Conservation (phyloP, 2,888 invertebrate genomes). For the Desoria tigrina region DNA sequence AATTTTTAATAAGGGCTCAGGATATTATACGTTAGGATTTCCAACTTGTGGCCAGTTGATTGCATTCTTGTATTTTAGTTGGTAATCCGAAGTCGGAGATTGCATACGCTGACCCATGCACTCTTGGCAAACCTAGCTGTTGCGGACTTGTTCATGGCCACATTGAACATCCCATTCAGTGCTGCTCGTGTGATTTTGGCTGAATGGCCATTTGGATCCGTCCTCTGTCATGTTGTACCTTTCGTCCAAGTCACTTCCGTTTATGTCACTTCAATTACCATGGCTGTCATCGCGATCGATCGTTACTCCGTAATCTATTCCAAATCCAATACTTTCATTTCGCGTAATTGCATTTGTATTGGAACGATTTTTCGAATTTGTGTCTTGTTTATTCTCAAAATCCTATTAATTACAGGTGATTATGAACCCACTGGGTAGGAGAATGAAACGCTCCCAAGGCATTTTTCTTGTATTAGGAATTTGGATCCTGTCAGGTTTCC, state of each 20-base stretch:
- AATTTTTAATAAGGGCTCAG: too few species aligned
- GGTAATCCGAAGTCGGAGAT: slow-evolving; percentile 60
- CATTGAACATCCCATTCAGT: slow-evolving; percentile 59
- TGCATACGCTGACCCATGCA: slow-evolving; percentile 63
- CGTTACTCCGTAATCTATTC: slow-evolving; percentile 56
- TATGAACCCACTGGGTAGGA: slow-evolving; percentile 57
- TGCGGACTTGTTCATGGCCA: slow-evolving; percentile 56
- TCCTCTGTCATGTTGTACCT: slow-evolving; percentile 58
- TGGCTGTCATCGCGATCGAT: slow-evolving; percentile 59
- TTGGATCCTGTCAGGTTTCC: slow-evolving; percentile 56
- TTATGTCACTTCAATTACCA: slow-evolving; percentile 59
- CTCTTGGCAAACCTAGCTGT: slow-evolving; percentile 63
- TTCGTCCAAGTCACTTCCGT: slow-evolving; percentile 58
- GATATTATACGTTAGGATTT: neutral
- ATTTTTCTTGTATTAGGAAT: slow-evolving; percentile 55
- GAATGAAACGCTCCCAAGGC: slow-evolving; percentile 56
- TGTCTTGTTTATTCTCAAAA: neutral
- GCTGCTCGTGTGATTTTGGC: slow-evolving; percentile 56
- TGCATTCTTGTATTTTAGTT: too few species aligned
- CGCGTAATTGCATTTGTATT: neutral
- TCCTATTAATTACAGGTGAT: slow-evolving; percentile 54
- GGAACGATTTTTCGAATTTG: neutral
- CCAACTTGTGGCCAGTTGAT: neutral
- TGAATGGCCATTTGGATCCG: slow-evolving; percentile 59
- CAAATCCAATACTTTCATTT: neutral